Base-by-base conservation (phyloP, 92 coral and sea anemone species). In the Phenganax stokvisi region DNA sequence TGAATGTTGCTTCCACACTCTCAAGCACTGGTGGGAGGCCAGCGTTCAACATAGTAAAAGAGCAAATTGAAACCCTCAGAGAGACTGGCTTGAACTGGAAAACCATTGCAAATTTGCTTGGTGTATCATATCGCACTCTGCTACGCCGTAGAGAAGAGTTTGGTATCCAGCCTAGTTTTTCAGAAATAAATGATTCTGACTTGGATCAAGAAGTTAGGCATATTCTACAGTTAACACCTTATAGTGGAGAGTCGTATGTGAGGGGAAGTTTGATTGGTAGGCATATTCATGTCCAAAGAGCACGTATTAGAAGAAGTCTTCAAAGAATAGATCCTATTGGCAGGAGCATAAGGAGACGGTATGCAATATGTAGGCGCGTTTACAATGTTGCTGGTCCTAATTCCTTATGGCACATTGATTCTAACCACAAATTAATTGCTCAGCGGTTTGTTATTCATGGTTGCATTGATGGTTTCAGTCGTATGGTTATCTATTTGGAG, bases 1-100 rank as follows among this genome's bases (percentile, higher is more conserved):
- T 12, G 13, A n/a, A 58, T 58, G 63, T 58, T 12, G 17, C 13
- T n/a, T 2, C 15, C 15, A 72, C 77, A 20, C 25, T 56, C 52
- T 9, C 37, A 72, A 76, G 70, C 61, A 54, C 81, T 12, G 81
- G 81, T 10, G 81, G 81, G 54, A 76, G 81, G 56, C 81, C 81
- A 10, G 81, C 81, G 13, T 58, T 58, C 63, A n/a, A 58, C 2
- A 7, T 58, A 58, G 13, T 12, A 58, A 76, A 76, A 56, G 81
- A 76, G 16, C 25, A 51, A 13, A 56, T 76, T 51, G 80, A 76
- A 51, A 13, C 37, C 12, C 51, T 76, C 28, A 54, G 80, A n/a
- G 80, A 76, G 15, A 76, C 80, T 54, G 80, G 80, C 12, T 51
- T 76, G 65, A 76, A 76, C 65, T 76, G 80, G 80, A 54, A 55